These are phyloP conservation scores for Drosophila bocqueti DNA, from an alignment of 1,140 invertebrate species.

Conservation along the genomic window DNA sequence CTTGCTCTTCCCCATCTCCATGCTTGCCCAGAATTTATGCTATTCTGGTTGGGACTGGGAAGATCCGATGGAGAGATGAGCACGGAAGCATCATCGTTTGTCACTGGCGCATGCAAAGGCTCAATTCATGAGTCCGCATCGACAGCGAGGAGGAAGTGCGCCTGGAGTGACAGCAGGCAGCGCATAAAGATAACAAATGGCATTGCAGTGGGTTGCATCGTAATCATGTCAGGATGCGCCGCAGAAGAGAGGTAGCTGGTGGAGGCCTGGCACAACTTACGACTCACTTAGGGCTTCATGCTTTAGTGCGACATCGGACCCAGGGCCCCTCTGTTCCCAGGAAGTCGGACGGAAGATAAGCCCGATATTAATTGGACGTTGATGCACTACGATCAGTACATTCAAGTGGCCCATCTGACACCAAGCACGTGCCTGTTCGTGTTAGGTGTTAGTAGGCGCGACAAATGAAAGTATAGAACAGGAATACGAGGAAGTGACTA, in stretches of 20 bases:
- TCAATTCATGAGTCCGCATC: constrained; percentile 54
- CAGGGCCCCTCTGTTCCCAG: constrained; percentile 1
- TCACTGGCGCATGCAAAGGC: constrained; percentile 51
- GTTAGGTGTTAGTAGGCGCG: no score
- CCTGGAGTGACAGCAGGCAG: constrained; percentile 54
- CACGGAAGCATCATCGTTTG: constrained; percentile 72
- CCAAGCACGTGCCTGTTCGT: no score
- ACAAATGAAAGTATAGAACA: no score
- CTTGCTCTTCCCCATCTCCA: background rate
- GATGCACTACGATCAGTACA: no score
- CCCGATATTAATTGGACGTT: constrained; percentile 17
- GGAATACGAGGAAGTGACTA: no score
- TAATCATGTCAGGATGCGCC: constrained; percentile 69
- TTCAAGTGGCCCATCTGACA: no score
- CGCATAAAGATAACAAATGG: constrained; percentile 66
- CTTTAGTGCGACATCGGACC: constrained; percentile 1
- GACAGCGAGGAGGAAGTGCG: constrained; percentile 59
- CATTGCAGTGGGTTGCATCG: constrained; percentile 48
- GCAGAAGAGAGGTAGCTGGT: constrained; percentile 1
- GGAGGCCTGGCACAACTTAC: constrained; percentile 27
- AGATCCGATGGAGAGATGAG: constrained; percentile 47
- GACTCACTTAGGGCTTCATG: constrained; percentile 46
- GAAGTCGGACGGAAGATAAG: constrained; percentile 5
- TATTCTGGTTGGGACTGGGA: constrained; percentile 33
- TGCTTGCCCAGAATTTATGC: constrained; percentile 67